Conservation (phyloP, 2,888 invertebrate genomes). For the Pyrocoelia pectoralis region DNA sequence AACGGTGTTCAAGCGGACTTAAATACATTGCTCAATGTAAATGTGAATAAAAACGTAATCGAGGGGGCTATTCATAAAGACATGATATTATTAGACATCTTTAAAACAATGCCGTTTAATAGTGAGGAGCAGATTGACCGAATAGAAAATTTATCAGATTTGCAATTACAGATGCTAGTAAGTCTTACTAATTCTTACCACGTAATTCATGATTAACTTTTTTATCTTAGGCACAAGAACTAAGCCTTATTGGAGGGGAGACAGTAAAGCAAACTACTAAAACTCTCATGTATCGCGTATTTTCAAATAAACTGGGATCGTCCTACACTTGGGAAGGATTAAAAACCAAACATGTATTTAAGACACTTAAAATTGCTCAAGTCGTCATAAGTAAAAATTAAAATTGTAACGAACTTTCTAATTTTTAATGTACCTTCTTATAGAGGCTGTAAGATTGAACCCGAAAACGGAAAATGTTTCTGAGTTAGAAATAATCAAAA, state of each 20-base stretch:
- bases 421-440: neutral
- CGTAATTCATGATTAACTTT: neutral
- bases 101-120: neutral
- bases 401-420: too few relatives aligned
- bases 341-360: neutral
- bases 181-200: neutral
- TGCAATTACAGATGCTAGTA: neutral
- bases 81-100: neutral
- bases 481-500: neutral
- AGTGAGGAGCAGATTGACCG: neutral
- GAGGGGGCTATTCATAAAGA: neutral
- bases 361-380: neutral
- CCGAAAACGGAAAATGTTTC: neutral
- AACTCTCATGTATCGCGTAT: neutral
- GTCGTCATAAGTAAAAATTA: neutral
- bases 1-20: too few relatives aligned
- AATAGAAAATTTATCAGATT: neutral
- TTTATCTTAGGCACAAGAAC: neutral
- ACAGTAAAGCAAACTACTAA: neutral
- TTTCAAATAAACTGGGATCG: neutral
- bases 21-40: too few relatives aligned
- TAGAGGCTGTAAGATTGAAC: neutral
- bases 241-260: constrained; percentile 1
- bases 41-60: too few relatives aligned
- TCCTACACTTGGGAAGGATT: neutral